A percentile compares a stretch with the other conserved stretches of the same genome.
Conservation (phyloP, 2,888 invertebrate species). For the Papilio demoleus region DNA sequence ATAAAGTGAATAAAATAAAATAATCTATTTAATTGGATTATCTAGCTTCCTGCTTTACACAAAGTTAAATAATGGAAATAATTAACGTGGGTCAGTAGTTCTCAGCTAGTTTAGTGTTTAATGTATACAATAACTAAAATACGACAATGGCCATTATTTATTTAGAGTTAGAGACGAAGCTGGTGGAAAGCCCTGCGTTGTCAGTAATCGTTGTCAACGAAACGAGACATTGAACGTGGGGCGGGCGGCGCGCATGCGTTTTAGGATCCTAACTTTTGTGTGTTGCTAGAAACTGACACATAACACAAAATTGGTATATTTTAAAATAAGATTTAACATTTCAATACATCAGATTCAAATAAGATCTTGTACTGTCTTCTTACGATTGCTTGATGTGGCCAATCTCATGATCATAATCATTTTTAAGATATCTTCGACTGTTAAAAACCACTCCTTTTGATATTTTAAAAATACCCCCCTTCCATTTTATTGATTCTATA, state of each 20-base stretch:
- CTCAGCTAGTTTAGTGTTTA: slow-evolving; percentile 14
- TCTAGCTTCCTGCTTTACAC: not conserved
- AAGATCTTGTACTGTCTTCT: not conserved
- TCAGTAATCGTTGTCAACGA: slow-evolving; percentile 57
- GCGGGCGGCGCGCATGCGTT: slow-evolving; percentile 73
- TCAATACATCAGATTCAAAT: not conserved
- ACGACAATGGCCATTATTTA: slow-evolving; percentile 29
- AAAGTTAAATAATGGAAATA: slow-evolving; percentile 23
- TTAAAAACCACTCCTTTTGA: no score
- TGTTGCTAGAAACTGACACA: slow-evolving; percentile 46
- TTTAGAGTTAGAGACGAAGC: slow-evolving; percentile 44
- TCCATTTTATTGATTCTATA: no score
- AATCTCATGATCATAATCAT: not conserved
- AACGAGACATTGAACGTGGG: slow-evolving; percentile 73
- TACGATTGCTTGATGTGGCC: not conserved
- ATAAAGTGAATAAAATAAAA: not conserved
- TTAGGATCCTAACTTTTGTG: slow-evolving; percentile 48
- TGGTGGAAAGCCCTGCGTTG: slow-evolving; percentile 48
- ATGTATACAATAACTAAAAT: slow-evolving; percentile 17
- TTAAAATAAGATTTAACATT: not conserved
- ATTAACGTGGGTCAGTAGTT: slow-evolving; percentile 24
- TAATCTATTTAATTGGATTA: not conserved
- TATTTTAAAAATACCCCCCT: no score
- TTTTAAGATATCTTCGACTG: no score
- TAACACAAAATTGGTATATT: slow-evolving; percentile 25